A percentile compares a stretch with the other conserved stretches of the same genome.
phyloP scores from a whole-genome alignment of 2,888 invertebrate genomes.

The Euzophera pinguis region DNA sequence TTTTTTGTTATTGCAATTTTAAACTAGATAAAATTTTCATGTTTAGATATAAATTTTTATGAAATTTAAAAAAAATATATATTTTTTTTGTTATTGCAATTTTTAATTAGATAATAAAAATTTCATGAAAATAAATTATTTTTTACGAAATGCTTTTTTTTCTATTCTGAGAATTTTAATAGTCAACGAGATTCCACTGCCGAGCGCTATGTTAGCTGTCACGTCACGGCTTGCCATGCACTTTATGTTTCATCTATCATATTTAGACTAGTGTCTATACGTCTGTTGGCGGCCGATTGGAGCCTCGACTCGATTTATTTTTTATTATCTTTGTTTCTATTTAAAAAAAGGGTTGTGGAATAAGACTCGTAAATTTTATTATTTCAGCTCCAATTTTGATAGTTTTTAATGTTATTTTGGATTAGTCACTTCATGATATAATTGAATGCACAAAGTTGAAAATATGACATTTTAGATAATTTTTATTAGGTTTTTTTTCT shows the following conservation, averaged over 20 bases:
- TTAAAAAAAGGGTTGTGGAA: conserved; percentile 71
- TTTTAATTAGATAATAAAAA: too few species aligned
- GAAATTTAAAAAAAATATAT: too few species aligned
- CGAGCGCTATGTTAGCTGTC: conserved; percentile 39
- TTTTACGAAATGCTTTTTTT: conserved; percentile 16
- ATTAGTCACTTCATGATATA: conserved; percentile 1
- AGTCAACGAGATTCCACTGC: conserved; percentile 26
- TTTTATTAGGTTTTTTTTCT: too few species aligned
- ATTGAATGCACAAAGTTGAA: neutral
- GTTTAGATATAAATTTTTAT: too few species aligned
- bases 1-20: too few species aligned
- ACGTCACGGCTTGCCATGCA: conserved; percentile 42
- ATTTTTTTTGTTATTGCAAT: too few species aligned
- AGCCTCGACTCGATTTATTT: too few species aligned
- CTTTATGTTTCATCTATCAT: conserved; percentile 30
- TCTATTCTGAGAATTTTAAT: conserved; percentile 3
- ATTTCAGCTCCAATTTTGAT: neutral
- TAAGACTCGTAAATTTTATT: conserved; percentile 49
- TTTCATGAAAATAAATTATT: neutral
- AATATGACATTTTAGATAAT: too few species aligned
- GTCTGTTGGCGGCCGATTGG: conserved; percentile 21
- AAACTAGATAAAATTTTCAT: too few species aligned
- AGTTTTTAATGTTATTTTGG: neutral
- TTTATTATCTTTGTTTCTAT: too few species aligned
- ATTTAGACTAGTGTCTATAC: conserved; percentile 3